Conservation (phyloP, 2,113 vertebrate genomes). For the Siniperca knerii region DNA sequence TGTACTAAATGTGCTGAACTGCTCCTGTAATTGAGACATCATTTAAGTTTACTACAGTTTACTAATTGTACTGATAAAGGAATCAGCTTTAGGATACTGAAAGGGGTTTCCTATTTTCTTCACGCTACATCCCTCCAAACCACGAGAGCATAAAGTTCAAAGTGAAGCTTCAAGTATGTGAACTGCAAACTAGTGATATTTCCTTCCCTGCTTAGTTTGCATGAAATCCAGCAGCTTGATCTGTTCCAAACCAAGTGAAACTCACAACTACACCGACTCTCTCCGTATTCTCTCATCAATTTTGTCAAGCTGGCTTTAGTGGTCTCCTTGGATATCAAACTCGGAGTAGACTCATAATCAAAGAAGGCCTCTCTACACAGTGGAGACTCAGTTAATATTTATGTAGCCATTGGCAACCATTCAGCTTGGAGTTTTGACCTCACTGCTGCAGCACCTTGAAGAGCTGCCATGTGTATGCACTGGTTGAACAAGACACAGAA, state of each 20-base stretch:
- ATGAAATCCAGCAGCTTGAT: slow-evolving; percentile 60
- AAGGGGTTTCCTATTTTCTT: slow-evolving; percentile 17
- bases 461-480: slow-evolving; percentile 44
- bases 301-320: slow-evolving; percentile 64
- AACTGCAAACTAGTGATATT: slow-evolving; percentile 38
- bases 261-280: slow-evolving; percentile 38
- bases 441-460: slow-evolving; percentile 55
- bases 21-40: neutral
- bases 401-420: slow-evolving; percentile 80
- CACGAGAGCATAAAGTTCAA: slow-evolving; percentile 56
- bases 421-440: slow-evolving; percentile 68
- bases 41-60: neutral
- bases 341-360: slow-evolving; percentile 74
- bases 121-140: slow-evolving; percentile 28
- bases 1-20: neutral
- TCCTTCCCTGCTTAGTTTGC: slow-evolving; percentile 51
- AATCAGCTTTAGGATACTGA: slow-evolving; percentile 4
- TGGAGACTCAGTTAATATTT: slow-evolving; percentile 80
- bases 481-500: slow-evolving; percentile 39
- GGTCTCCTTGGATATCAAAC: slow-evolving; percentile 77
- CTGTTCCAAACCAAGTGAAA: slow-evolving; percentile 58
- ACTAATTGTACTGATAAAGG: neutral
- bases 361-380: slow-evolving; percentile 72
- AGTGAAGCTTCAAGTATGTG: slow-evolving; percentile 37
- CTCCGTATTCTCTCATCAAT: slow-evolving; percentile 65